Evolutionary conservation across 2,113 vertebrate species (phyloP).

Genomic region (Gallinago undulata): DNA sequence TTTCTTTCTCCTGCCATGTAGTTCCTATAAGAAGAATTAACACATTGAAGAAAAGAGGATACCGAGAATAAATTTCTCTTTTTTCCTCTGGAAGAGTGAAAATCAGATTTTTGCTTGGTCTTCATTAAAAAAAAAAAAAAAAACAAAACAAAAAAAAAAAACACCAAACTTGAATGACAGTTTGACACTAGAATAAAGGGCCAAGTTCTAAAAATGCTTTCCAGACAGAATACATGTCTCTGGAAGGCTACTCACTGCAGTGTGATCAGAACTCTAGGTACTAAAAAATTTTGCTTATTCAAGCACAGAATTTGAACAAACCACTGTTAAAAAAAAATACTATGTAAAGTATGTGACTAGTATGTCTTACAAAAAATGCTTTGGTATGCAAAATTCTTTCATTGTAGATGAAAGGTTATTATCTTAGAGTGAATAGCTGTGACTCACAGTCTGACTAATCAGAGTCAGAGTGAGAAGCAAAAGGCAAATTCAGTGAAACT

Average conservation of each 20-base stretch:
- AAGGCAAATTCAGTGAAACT: not conserved
- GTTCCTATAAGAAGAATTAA: not conserved
- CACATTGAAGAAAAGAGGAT: not conserved
- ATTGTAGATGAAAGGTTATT: not conserved
- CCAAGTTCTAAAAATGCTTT: not conserved
- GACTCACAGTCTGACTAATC: constrained; percentile 25
- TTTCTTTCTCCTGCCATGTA: not conserved
- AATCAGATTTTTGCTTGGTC: accelerated
- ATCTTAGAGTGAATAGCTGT: not conserved
- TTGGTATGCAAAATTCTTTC: not conserved
- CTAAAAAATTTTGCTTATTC: not conserved
- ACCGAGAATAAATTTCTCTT: not conserved
- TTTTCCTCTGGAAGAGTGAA: not conserved
- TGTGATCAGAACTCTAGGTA: not conserved
- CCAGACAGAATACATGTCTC: not conserved
- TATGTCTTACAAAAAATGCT: not conserved
- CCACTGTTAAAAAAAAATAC: not conserved
- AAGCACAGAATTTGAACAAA: not conserved
- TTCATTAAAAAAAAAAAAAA: not conserved
- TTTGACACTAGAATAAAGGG: not conserved
- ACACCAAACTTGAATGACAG: not conserved
- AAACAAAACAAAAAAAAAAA: no score
- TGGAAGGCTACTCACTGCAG: not conserved
- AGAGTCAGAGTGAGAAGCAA: not conserved
- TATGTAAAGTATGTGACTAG: not conserved